Evolutionary conservation across 2,888 invertebrate genomes (phyloP).

Genomic region (Sympetrum striolatum): DNA sequence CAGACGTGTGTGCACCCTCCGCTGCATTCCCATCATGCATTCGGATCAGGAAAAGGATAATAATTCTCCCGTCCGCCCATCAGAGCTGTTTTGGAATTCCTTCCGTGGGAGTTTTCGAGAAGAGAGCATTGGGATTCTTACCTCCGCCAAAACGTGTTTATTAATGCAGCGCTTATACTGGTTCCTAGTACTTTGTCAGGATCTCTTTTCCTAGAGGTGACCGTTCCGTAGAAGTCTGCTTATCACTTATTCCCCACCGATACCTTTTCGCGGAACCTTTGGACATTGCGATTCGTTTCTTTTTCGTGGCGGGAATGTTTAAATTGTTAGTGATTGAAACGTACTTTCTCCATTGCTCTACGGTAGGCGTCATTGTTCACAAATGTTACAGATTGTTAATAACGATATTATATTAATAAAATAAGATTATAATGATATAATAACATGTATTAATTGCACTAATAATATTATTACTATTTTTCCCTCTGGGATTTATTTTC

Average conservation of each 20-base stretch:
- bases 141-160: not conserved
- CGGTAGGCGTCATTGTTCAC: no score
- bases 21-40: not conserved
- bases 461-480: no score
- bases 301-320: not conserved
- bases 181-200: not conserved
- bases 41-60: not conserved
- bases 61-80: not conserved
- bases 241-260: not conserved
- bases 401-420: no score
- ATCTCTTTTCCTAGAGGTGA: not conserved
- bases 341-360: no score
- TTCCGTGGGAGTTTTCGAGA: not conserved
- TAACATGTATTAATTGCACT: no score
- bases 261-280: not conserved
- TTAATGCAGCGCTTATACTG: not conserved
- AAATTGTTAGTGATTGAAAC: not conserved
- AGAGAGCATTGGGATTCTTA: not conserved
- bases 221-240: not conserved
- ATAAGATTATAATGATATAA: no score
- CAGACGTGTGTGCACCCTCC: no score
- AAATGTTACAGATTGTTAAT: no score
- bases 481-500: no score
- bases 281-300: not conserved
- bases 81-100: not conserved